phyloP scores from a whole-genome alignment of 2,888 invertebrate genomes.

The Calephelis perditalis region DNA sequence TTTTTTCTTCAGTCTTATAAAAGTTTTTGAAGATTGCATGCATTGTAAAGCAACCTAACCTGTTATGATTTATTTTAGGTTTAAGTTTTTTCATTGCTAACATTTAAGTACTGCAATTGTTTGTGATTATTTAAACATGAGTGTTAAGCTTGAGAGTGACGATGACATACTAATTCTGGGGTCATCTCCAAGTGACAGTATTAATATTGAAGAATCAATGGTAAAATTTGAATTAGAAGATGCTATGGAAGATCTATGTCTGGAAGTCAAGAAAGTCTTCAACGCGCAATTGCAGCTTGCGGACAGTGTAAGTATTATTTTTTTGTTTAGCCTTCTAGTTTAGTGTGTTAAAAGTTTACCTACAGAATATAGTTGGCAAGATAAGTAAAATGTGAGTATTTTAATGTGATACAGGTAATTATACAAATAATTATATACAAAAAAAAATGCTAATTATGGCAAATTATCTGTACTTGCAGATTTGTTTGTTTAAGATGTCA shows the following conservation, averaged over 20 bases:
- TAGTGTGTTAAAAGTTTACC: too few relatives aligned
- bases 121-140: slow-evolving; percentile 36
- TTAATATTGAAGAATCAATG: slow-evolving; percentile 46
- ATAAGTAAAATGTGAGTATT: too few relatives aligned
- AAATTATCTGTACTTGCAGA: too few relatives aligned
- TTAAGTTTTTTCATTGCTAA: background rate
- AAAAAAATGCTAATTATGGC: too few relatives aligned
- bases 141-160: slow-evolving; percentile 46
- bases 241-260: slow-evolving; percentile 57
- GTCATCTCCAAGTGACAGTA: slow-evolving; percentile 58
- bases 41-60: background rate
- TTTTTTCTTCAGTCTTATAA: background rate
- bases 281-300: slow-evolving; percentile 63
- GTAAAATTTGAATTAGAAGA: slow-evolving; percentile 52
- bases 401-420: too few relatives aligned
- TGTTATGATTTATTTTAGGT: background rate
- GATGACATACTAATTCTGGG: slow-evolving; percentile 67
- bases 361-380: too few relatives aligned
- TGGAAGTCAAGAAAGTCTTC: slow-evolving; percentile 57
- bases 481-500: too few relatives aligned
- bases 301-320: slow-evolving; percentile 53
- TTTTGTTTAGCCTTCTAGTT: background rate
- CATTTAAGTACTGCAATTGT: background rate
- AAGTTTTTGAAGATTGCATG: background rate
- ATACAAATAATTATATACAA: too few relatives aligned